These are phyloP conservation scores for Erpobdella octoculata DNA, from an alignment of 2,888 invertebrate genomes.

Conservation along the genomic window DNA sequence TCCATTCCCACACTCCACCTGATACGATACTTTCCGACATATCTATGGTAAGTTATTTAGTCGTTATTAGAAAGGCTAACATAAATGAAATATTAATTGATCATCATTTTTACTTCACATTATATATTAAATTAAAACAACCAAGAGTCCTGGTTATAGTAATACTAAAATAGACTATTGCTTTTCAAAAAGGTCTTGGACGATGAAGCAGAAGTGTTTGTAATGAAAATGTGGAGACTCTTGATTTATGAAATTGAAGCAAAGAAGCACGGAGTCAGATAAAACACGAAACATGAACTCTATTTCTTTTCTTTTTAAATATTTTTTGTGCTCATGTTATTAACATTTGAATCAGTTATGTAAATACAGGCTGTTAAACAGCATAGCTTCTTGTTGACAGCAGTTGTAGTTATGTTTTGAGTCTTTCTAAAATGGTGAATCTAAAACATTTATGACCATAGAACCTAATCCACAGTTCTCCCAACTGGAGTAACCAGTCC, in stretches of 20 bases:
- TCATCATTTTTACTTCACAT: not conserved
- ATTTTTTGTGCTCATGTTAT: not conserved
- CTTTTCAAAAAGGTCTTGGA: constrained; percentile 77
- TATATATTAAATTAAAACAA: not conserved
- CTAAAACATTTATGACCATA: too few species aligned
- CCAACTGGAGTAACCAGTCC: too few species aligned
- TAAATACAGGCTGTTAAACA: not conserved
- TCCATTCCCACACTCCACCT: constrained; percentile 83
- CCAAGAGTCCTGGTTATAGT: too few species aligned
- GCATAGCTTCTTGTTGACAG: too few species aligned
- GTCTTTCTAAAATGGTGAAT: too few species aligned
- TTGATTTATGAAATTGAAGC: constrained; percentile 99
- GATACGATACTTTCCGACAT: constrained; percentile 94
- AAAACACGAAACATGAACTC: not conserved
- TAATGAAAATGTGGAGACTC: constrained; percentile 99
- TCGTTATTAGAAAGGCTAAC: not conserved
- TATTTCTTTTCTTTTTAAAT: not conserved
- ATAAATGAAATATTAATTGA: not conserved
- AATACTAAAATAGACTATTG: not conserved
- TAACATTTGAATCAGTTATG: not conserved
- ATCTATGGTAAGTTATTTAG: constrained; percentile 70
- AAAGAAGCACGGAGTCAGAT: constrained; percentile 80
- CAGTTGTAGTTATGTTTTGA: too few species aligned
- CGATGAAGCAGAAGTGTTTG: constrained; percentile 98
- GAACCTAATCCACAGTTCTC: too few species aligned